Conservation (phyloP, 2,888 invertebrate genomes). For the Limnephilus lunatus region DNA sequence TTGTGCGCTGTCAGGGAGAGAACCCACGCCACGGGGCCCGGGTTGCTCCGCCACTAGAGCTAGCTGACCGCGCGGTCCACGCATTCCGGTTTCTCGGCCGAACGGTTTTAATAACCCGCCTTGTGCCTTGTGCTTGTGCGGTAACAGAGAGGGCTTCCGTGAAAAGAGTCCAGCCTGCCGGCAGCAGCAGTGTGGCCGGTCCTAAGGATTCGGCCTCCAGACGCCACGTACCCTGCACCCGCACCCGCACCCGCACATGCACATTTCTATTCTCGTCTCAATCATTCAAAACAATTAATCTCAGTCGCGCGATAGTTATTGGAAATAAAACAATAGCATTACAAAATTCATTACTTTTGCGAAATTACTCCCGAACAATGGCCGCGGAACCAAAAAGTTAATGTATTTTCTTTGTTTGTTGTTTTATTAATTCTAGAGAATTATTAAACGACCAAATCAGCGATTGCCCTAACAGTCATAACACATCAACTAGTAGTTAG, state of each 20-base stretch:
- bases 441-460: background rate
- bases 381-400: background rate
- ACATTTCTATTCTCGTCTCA: background rate
- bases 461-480: background rate
- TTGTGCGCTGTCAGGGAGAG: background rate
- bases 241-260: background rate
- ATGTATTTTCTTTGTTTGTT: slow-evolving; percentile 20
- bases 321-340: slow-evolving; percentile 37
- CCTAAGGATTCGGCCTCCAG: background rate
- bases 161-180: slow-evolving; percentile 29
- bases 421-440: slow-evolving; percentile 13
- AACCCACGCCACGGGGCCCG: slow-evolving; percentile 2
- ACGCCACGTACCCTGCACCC: background rate
- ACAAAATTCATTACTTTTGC: slow-evolving; percentile 7
- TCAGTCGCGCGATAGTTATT: slow-evolving; percentile 3
- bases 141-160: slow-evolving; percentile 35
- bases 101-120: slow-evolving; percentile 40
- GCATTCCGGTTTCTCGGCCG: slow-evolving; percentile 54
- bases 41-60: background rate
- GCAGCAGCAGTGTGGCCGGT: background rate
- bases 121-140: slow-evolving; percentile 23
- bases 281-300: background rate
- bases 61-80: slow-evolving; percentile 44
- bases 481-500: background rate
- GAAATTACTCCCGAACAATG: slow-evolving; percentile 33